phyloP scores from a whole-genome alignment of 2,888 invertebrate species.

The Caradrina clavipalpis region DNA sequence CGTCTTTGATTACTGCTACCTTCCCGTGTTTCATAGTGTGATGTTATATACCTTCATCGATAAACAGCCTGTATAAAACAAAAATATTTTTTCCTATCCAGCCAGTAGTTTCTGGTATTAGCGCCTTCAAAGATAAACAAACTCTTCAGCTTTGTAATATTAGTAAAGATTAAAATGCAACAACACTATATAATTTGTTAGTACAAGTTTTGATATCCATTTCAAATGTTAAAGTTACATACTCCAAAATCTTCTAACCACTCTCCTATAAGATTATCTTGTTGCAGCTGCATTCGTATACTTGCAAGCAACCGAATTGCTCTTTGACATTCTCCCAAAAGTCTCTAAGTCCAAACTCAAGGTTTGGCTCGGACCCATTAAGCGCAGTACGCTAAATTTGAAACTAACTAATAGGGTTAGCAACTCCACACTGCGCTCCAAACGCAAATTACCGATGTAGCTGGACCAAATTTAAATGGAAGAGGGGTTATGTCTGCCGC shows the following conservation, averaged over 20 bases:
- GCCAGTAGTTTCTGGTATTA: too few relatives aligned
- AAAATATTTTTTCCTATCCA: too few relatives aligned
- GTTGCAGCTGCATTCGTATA: background rate
- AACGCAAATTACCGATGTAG: constrained; percentile 42
- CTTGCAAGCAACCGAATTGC: background rate
- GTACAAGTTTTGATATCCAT: background rate
- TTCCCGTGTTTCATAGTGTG: too few relatives aligned
- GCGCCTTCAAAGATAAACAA: too few relatives aligned
- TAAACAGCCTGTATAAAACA: too few relatives aligned
- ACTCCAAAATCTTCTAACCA: too few relatives aligned
- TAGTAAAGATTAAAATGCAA: background rate
- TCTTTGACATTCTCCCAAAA: constrained; percentile 25
- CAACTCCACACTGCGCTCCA: constrained; percentile 50
- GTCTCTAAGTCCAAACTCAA: constrained; percentile 1
- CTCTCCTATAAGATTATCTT: background rate
- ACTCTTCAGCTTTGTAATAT: too few relatives aligned
- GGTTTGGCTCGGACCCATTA: constrained; percentile 30
- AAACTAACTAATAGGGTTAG: constrained; percentile 51
- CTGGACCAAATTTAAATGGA: constrained; percentile 44
- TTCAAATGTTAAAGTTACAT: too few relatives aligned
- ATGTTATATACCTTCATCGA: too few relatives aligned
- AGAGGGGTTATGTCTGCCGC: constrained; percentile 33
- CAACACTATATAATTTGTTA: background rate
- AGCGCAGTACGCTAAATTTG: constrained; percentile 43
- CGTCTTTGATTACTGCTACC: too few relatives aligned